phyloP scores from a whole-genome alignment of 2,888 invertebrate species.

The Dusona sp. region DNA sequence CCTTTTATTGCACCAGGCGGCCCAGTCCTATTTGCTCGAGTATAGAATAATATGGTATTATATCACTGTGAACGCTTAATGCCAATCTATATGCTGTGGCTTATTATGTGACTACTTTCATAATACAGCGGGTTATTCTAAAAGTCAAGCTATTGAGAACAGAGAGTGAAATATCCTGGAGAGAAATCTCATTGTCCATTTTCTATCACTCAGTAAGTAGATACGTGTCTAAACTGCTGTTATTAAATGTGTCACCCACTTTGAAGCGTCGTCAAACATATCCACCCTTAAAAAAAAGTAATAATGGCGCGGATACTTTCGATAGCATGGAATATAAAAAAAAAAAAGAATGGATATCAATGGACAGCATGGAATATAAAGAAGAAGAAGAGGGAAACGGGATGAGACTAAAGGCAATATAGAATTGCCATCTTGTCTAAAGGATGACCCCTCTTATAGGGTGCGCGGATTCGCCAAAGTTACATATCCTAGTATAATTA shows the following conservation, averaged over 20 bases:
- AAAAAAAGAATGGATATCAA: not conserved
- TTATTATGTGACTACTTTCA: conserved; percentile 12
- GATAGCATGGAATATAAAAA: too few relatives aligned
- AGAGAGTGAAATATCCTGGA: not conserved
- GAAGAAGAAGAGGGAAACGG: conserved; percentile 29
- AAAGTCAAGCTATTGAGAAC: not conserved
- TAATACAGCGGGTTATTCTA: not conserved
- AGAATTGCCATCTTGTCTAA: conserved; percentile 42
- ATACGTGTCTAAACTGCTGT: not conserved
- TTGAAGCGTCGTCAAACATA: not conserved
- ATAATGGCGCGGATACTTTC: too few relatives aligned
- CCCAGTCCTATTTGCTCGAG: conserved; percentile 42
- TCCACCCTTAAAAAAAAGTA: not conserved
- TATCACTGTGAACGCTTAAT: conserved; percentile 29
- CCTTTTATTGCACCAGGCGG: conserved; percentile 61
- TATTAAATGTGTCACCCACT: not conserved
- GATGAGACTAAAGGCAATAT: conserved; percentile 15
- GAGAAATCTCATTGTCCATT: not conserved
- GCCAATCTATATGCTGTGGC: conserved; percentile 14
- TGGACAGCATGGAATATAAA: conserved; percentile 11
- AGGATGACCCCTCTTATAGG: conserved; percentile 51
- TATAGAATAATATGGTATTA: conserved; percentile 45
- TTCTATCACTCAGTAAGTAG: not conserved
- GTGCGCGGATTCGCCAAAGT: conserved; percentile 30
- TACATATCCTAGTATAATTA: conserved; percentile 1